These are phyloP conservation scores for Octodonta nipae DNA, from an alignment of 2,888 invertebrate species.

Conservation along the genomic window DNA sequence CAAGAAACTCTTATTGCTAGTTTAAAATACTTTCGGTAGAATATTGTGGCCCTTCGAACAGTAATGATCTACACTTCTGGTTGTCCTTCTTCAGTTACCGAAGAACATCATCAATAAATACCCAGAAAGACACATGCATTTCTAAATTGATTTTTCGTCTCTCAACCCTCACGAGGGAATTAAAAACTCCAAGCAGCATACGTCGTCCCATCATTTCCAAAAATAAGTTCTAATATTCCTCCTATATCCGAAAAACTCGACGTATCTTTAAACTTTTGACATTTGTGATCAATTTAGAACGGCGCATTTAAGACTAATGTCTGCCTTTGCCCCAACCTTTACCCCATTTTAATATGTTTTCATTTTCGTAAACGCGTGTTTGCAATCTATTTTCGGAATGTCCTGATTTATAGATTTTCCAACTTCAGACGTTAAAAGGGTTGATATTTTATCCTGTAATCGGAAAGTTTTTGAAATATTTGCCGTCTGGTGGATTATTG, in stretches of 20 bases:
- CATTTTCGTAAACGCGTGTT: slow-evolving; percentile 3
- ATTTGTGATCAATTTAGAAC: slow-evolving; percentile 4
- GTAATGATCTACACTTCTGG: no score
- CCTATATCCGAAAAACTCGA: neutral
- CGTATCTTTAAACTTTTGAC: slow-evolving; percentile 1
- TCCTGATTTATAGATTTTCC: slow-evolving; percentile 1
- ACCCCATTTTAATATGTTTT: slow-evolving; percentile 9
- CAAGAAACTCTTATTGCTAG: no score
- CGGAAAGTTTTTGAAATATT: neutral
- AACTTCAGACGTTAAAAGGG: neutral
- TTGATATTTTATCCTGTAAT: slow-evolving; percentile 2
- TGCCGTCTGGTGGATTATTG: neutral
- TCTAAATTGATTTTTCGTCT: neutral
- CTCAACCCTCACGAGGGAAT: neutral
- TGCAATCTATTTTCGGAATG: slow-evolving; percentile 1
- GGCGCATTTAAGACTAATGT: slow-evolving; percentile 1
- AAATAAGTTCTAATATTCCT: slow-evolving; percentile 1
- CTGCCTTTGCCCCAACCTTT: slow-evolving; percentile 10
- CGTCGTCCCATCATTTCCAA: neutral
- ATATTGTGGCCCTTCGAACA: no score
- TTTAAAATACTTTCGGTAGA: no score
- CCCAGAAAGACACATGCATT: slow-evolving; percentile 2
- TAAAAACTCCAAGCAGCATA: no score
- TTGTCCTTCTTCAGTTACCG: no score
- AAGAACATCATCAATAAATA: no score